Evolutionary conservation across 2,888 invertebrate genomes (phyloP), one percentile per base, ranked within the genome.

Genomic region (Matsumyia berberina): DNA sequence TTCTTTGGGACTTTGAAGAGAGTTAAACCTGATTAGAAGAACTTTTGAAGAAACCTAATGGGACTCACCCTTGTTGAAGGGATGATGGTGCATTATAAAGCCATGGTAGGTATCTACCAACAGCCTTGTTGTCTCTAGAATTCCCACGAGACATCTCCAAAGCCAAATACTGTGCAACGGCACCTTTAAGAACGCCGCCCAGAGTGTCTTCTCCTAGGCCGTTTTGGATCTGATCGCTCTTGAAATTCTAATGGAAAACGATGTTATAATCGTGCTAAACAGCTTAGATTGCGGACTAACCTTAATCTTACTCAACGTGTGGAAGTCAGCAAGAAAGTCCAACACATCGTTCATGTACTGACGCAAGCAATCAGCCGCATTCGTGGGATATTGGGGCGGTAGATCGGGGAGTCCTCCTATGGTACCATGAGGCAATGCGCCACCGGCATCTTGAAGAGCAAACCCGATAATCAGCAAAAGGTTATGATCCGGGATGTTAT

Each of bases 301-400:
- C 95, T 99, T 99, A 87, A 99, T 96, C 94, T 98, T 99, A 88
- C 97, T 97, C 70, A 99, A 94, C 0, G 99, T 97, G 90, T 99
- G 98, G 86, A 99, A 97, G 92, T 99, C 99, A 8, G 97, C 96
- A 86, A 99, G 93, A 91, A 99, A 97, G 86, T 99, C 99, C 46
- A 99, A 93, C 87, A 98, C 96, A 91, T 99, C 99, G 19, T 95
- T 95, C 70, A 99, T 94, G 91, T 98, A 97, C 76, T 96, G 96
- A 29, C 97, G 94, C 95, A 99, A 95, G 89, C 98, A 98, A 92
- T 99, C 99, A 1, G 97, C 96, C 0, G 98, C 97, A 87, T 97
- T 97, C 1, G 97, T 97, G 78, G 94, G 95, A 85, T 94, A 93
- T 87, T 87, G 64, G 4, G 89, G 89, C 2, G 91, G 88, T 8